Evolutionary conservation across 1,140 invertebrate genomes (phyloP).

Genomic region (Nebria ingens): DNA sequence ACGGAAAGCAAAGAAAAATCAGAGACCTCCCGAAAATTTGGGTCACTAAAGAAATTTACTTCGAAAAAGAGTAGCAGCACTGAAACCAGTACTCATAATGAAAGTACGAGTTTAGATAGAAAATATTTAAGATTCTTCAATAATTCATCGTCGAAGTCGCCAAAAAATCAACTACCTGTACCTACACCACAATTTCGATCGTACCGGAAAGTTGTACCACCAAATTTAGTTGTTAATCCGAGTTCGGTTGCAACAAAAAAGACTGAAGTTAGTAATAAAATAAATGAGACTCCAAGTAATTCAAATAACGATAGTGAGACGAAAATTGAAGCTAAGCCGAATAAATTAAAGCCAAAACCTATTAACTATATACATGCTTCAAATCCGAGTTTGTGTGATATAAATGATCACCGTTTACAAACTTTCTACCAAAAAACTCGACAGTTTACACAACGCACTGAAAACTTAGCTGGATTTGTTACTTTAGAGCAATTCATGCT

Average conservation of each 20-base stretch:
- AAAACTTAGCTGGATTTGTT: constrained; percentile 38
- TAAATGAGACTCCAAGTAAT: constrained; percentile 22
- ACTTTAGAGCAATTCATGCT: constrained; percentile 67
- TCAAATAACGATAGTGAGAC: constrained; percentile 23
- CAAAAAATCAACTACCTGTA: constrained; percentile 50
- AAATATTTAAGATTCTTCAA: constrained; percentile 56
- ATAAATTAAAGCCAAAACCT: constrained; percentile 33
- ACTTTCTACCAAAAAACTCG: constrained; percentile 19
- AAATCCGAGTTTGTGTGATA: constrained; percentile 52
- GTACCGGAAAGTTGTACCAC: constrained; percentile 50
- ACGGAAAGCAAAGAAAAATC: constrained; percentile 23
- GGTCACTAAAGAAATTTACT: constrained; percentile 56
- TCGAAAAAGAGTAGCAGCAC: constrained; percentile 36
- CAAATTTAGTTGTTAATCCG: constrained; percentile 25
- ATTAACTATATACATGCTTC: constrained; percentile 53
- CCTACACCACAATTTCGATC: constrained; percentile 68
- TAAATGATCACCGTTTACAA: constrained; percentile 26
- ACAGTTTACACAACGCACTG: constrained; percentile 21
- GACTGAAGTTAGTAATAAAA: too few relatives aligned
- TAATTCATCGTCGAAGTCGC: constrained; percentile 30
- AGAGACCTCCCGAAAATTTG: constrained; percentile 40
- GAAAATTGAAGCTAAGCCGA: constrained; percentile 9
- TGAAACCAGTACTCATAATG: constrained; percentile 20
- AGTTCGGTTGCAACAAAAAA: constrained; percentile 24
- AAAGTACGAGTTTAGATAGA: constrained; percentile 55